Conservation (phyloP, 35 echinoderm and acorn worm genomes). For the Ophioderma brevispina region DNA sequence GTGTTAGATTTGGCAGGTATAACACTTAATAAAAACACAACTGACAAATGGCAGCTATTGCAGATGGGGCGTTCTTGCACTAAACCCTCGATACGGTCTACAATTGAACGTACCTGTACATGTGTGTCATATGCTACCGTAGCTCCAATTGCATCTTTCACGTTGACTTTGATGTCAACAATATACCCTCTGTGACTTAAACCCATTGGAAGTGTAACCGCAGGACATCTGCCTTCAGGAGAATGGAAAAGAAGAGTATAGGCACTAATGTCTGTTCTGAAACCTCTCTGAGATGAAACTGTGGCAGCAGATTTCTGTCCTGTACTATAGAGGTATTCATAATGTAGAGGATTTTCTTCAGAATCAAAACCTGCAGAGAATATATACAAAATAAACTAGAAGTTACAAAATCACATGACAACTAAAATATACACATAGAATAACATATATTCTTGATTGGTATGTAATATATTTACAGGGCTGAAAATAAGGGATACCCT, state of each 20-base stretch:
- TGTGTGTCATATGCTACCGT: neutral
- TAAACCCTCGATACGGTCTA: too few species aligned
- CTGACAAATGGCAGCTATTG: too few species aligned
- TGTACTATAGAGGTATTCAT: constrained; percentile 57
- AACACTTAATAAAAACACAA: too few species aligned
- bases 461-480: too few species aligned
- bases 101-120: too few species aligned
- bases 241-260: constrained; percentile 56
- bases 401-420: too few species aligned
- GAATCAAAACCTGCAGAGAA: constrained; percentile 52
- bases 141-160: constrained; percentile 59
- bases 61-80: too few species aligned
- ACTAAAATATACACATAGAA: too few species aligned
- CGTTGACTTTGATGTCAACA: constrained; percentile 47
- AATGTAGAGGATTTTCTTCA: constrained; percentile 36
- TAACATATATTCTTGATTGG: too few species aligned
- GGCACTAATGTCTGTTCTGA: neutral
- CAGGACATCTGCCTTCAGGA: constrained; percentile 50
- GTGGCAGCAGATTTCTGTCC: neutral
- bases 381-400: neutral
- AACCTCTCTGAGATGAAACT: neutral
- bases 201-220: constrained; percentile 46
- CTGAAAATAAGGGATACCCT: too few species aligned
- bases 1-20: too few species aligned
- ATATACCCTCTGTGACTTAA: constrained; percentile 11